Percentiles rank a stretch among this genome's conserved stretches.
Conservation (phyloP, 2,888 invertebrate species). For the Choristoneura rosaceana region DNA sequence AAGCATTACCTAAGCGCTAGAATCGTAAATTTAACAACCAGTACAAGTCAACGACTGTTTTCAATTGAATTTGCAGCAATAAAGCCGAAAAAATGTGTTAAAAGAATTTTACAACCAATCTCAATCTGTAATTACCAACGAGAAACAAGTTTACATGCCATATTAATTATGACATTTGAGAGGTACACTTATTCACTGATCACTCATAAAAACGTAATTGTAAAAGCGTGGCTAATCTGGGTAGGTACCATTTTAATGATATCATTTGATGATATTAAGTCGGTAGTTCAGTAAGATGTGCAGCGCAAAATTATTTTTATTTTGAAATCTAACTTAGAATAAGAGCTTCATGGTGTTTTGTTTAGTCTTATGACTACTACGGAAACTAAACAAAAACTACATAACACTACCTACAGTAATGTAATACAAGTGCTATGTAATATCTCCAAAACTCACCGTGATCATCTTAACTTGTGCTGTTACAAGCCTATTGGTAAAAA, state of each 20-base stretch:
- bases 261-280: background rate
- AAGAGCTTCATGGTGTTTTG: background rate
- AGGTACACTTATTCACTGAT: constrained; percentile 11
- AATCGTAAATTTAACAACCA: constrained; percentile 7
- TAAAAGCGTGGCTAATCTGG: constrained; percentile 10
- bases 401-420: no score
- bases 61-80: constrained; percentile 20
- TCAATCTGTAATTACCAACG: constrained; percentile 25
- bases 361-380: no score
- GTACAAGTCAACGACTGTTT: constrained; percentile 11
- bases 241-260: background rate
- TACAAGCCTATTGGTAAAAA: background rate
- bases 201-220: constrained; percentile 8
- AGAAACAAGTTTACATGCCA: constrained; percentile 17
- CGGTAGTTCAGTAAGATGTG: background rate
- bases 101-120: constrained; percentile 21
- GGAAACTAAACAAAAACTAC: no score
- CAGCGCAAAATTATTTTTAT: background rate
- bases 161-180: constrained; percentile 16
- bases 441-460: background rate
- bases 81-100: constrained; percentile 21
- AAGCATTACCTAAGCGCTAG: background rate
- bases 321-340: background rate
- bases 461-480: background rate
- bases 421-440: no score